Percentiles rank a stretch among this genome's conserved stretches.
Evolutionary conservation across 2,888 invertebrate genomes (phyloP).

Genomic region (Conops quadrifasciatus): DNA sequence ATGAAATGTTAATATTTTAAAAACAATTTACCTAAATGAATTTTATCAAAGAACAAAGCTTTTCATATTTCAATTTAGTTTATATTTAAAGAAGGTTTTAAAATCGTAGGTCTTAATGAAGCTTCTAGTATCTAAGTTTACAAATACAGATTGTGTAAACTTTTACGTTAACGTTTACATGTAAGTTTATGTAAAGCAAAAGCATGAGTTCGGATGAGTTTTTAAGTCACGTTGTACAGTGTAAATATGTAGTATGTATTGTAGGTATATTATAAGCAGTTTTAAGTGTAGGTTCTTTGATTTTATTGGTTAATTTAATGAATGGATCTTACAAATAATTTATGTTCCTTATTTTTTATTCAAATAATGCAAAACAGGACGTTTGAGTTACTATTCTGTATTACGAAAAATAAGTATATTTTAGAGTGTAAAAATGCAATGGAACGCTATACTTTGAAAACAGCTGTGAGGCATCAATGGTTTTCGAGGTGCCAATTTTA

Average conservation of each 20-base stretch:
- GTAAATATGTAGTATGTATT: constrained; percentile 12
- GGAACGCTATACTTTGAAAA: not conserved
- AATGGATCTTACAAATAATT: constrained; percentile 24
- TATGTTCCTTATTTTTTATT: constrained; percentile 18
- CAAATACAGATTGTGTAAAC: not conserved
- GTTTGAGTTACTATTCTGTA: not conserved
- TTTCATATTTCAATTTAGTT: too few species aligned
- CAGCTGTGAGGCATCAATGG: not conserved
- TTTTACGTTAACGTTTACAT: not conserved
- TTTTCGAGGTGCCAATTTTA: too few species aligned
- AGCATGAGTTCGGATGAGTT: constrained; percentile 26
- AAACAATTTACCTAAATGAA: not conserved
- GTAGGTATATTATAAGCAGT: constrained; percentile 21
- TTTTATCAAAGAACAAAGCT: not conserved
- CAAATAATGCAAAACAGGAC: constrained; percentile 3
- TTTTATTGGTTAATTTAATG: constrained; percentile 6
- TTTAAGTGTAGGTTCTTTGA: constrained; percentile 6
- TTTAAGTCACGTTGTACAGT: constrained; percentile 20
- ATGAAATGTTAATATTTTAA: not conserved
- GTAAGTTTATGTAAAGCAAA: constrained; percentile 25
- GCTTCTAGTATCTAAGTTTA: constrained; percentile 3
- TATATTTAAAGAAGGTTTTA: not conserved
- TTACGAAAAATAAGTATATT: not conserved
- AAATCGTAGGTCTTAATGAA: not conserved
- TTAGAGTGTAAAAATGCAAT: not conserved